Conservation (phyloP, 1,140 invertebrate species). For the Patella vulgata region DNA sequence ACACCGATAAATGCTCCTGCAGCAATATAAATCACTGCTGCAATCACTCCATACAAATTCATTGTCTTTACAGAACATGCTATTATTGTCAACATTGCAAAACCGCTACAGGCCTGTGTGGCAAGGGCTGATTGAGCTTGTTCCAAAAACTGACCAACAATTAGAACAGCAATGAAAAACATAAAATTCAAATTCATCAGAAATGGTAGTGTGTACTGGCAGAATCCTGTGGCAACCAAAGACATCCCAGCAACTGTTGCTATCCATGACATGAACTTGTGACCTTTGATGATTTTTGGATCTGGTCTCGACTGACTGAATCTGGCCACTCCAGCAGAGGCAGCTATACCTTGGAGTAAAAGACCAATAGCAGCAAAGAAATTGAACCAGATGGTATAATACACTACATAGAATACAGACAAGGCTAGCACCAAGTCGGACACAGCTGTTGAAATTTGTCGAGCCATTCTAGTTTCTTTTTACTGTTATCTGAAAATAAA, state of each 20-base stretch:
- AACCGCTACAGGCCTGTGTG: conserved; percentile 39
- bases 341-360: conserved; percentile 40
- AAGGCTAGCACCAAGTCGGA: conserved; percentile 42
- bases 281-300: conserved; percentile 23
- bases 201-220: conserved; percentile 20
- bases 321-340: conserved; percentile 35
- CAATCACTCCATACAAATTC: conserved; percentile 42
- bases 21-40: conserved; percentile 34
- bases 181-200: conserved; percentile 37
- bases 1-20: conserved; percentile 34
- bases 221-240: conserved; percentile 41
- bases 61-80: conserved; percentile 22
- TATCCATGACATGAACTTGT: conserved; percentile 40
- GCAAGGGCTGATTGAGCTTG: conserved; percentile 17
- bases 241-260: conserved; percentile 41
- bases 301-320: conserved; percentile 34
- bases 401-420: conserved; percentile 31
- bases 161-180: conserved; percentile 28
- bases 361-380: conserved; percentile 35
- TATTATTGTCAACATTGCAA: conserved; percentile 44
- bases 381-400: conserved; percentile 13
- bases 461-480: conserved; percentile 16
- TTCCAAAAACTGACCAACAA: conserved; percentile 26
- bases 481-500: background rate
- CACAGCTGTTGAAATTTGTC: conserved; percentile 41